Evolutionary conservation across 1,140 invertebrate species (phyloP).

Genomic region (Heliothis virescens): DNA sequence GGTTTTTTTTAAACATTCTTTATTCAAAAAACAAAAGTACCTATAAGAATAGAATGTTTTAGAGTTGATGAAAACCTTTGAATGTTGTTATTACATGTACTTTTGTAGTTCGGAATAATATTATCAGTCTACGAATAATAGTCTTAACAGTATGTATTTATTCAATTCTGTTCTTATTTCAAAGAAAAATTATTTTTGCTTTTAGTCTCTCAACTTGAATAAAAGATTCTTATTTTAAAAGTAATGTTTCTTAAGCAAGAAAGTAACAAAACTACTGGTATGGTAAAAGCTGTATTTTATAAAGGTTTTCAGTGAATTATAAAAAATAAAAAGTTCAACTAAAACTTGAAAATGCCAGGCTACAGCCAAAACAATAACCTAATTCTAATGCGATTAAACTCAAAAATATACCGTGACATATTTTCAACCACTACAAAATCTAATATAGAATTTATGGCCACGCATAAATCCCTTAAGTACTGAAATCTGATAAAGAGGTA

Average conservation of each 20-base stretch:
- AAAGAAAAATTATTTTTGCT: not conserved
- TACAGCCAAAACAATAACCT: not conserved
- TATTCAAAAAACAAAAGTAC: too few relatives aligned
- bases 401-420: not conserved
- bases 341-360: not conserved
- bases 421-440: conserved; percentile 11
- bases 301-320: too few relatives aligned
- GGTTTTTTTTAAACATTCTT: too few relatives aligned
- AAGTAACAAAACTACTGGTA: not conserved
- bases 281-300: too few relatives aligned
- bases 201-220: not conserved
- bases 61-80: not conserved
- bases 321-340: too few relatives aligned
- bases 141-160: not conserved
- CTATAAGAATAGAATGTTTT: too few relatives aligned
- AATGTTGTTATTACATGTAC: not conserved
- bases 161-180: not conserved
- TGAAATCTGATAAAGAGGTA: conserved; percentile 38
- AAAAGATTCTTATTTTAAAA: not conserved
- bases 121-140: not conserved
- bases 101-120: not conserved
- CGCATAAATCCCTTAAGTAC: conserved; percentile 35
- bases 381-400: too few relatives aligned
- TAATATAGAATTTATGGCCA: conserved; percentile 28
- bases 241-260: not conserved